Evolutionary conservation across 2,888 invertebrate genomes (phyloP).

Genomic region (Bugulina stolonifera): DNA sequence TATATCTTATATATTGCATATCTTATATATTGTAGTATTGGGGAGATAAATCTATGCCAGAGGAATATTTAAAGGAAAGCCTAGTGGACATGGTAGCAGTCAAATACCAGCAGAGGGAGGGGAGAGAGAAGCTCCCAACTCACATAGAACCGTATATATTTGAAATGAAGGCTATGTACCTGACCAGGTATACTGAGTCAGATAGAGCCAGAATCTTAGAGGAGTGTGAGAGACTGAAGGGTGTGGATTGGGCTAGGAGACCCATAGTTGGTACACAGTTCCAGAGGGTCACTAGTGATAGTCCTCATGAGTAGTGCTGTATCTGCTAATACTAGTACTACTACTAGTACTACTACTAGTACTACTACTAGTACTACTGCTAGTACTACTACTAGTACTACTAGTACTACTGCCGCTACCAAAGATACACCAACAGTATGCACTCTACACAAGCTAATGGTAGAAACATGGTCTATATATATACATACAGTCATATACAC

Average conservation of each 20-base stretch:
- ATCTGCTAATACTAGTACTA: no score
- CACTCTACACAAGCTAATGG: no score
- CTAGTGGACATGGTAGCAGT: slow-evolving; percentile 25
- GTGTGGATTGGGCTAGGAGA: neutral
- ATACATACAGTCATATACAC: no score
- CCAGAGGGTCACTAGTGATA: neutral
- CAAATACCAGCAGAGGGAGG: neutral
- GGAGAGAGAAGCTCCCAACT: neutral
- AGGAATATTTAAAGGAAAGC: slow-evolving; percentile 20
- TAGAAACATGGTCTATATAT: no score
- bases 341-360: no score
- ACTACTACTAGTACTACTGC: no score
- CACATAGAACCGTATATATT: neutral
- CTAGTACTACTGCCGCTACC: no score
- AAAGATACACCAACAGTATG: no score
- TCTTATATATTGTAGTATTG: slow-evolving; percentile 16
- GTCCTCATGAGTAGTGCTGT: no score
- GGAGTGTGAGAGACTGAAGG: slow-evolving; percentile 14
- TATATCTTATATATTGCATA: no score
- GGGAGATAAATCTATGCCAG: slow-evolving; percentile 21
- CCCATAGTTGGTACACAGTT: neutral
- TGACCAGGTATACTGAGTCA: slow-evolving; percentile 20
- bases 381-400: no score
- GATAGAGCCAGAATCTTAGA: neutral
- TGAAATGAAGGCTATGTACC: slow-evolving; percentile 15